phyloP scores from a whole-genome alignment of 2,113 vertebrate species.

The Leptodactylus fuscus region DNA sequence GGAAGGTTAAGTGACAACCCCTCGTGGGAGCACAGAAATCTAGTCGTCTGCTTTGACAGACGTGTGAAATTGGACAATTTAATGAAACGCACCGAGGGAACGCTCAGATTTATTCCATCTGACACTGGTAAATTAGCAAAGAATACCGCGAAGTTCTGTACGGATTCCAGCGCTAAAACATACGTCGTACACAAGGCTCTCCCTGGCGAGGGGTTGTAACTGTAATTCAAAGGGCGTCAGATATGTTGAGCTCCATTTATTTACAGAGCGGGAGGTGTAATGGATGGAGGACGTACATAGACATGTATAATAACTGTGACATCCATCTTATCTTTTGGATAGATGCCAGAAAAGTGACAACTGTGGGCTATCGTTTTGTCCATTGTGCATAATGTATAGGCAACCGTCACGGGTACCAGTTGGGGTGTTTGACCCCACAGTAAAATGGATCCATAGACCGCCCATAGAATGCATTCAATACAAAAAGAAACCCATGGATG shows the following conservation, averaged over 20 bases:
- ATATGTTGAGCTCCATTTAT: neutral
- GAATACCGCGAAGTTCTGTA: neutral
- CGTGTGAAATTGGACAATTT: constrained; percentile 18
- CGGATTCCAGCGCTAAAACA: neutral
- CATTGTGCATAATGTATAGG: too few relatives aligned
- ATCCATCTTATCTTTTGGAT: too few relatives aligned
- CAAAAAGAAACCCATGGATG: too few relatives aligned
- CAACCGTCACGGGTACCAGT: too few relatives aligned
- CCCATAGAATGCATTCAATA: too few relatives aligned
- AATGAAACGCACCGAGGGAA: neutral
- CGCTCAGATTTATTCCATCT: neutral
- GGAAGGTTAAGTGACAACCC: neutral
- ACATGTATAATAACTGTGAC: too few relatives aligned
- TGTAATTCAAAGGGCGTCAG: neutral
- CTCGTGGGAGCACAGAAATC: neutral
- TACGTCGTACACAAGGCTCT: neutral
- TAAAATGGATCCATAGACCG: too few relatives aligned
- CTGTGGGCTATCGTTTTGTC: too few relatives aligned
- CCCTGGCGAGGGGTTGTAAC: neutral
- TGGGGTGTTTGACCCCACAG: too few relatives aligned
- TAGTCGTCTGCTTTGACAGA: neutral
- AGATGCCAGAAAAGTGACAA: too few relatives aligned
- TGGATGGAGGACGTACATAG: neutral
- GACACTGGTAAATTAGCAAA: neutral
- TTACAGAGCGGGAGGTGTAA: neutral